A percentile compares a stretch with the other conserved stretches of the same genome.
Evolutionary conservation across 2,797 vertebrate genomes (phyloP).

Genomic region (Micrastur ruficollis): DNA sequence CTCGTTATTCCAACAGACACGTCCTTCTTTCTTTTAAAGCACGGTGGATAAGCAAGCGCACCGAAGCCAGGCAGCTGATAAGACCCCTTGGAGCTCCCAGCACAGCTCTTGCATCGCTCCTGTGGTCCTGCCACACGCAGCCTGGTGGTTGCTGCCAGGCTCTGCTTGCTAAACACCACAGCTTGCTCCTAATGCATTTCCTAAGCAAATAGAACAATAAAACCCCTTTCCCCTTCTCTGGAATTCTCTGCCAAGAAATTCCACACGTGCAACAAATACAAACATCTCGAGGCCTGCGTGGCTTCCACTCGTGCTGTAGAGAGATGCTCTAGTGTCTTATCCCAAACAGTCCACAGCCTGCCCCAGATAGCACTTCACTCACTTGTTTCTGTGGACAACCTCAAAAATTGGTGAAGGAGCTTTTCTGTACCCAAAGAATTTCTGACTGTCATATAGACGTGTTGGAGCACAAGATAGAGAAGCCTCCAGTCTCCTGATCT

Average conservation of each 20-base stretch:
- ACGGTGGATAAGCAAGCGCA: background rate
- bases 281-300: background rate
- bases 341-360: background rate
- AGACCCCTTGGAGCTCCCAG: background rate
- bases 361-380: background rate
- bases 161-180: background rate
- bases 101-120: background rate
- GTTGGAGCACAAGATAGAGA: background rate
- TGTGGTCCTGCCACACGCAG: rapidly evolving
- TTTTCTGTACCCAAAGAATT: background rate
- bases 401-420: no score
- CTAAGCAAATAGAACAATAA: background rate
- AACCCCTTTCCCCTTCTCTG: background rate
- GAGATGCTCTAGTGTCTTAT: rapidly evolving
- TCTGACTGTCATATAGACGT: rapidly evolving
- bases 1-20: background rate
- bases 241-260: background rate
- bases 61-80: rapidly evolving
- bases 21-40: no score
- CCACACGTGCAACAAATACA: background rate
- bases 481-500: background rate
- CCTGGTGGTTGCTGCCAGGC: background rate
- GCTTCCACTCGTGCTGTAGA: background rate
- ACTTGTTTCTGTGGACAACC: no score
- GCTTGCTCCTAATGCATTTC: background rate